Conservation (phyloP, 2,113 vertebrate genomes). For the Salvator merianae region DNA sequence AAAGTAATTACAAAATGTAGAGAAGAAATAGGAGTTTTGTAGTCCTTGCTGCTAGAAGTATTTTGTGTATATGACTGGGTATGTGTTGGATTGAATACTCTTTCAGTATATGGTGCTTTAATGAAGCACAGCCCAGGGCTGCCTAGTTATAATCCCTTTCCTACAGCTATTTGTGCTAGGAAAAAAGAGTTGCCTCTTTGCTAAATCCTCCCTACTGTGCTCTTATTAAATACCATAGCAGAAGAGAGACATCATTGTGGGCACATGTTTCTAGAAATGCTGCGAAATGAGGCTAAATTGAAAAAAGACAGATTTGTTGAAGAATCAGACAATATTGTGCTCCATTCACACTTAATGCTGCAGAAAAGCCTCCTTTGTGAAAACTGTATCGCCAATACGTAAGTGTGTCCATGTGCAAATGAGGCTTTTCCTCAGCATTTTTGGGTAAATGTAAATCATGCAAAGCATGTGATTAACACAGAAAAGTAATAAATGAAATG, state of each 20-base stretch:
- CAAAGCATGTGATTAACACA: too few species aligned
- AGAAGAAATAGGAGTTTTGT: background rate
- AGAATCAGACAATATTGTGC: background rate
- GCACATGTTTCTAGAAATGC: background rate
- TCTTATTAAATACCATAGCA: background rate
- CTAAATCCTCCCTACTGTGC: background rate
- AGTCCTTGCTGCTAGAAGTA: background rate
- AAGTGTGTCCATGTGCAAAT: too few species aligned
- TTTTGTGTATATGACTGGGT: background rate
- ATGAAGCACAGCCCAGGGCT: background rate
- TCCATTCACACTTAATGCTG: too few species aligned
- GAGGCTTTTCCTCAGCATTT: too few species aligned
- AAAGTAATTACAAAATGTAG: background rate
- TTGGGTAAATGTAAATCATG: too few species aligned
- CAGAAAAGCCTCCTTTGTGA: too few species aligned
- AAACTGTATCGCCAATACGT: too few species aligned
- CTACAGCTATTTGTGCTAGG: background rate
- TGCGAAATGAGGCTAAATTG: background rate
- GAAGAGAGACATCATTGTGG: background rate
- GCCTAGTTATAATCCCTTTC: background rate
- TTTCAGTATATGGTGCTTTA: background rate
- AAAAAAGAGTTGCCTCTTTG: background rate
- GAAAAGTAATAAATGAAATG: too few species aligned
- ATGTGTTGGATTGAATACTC: background rate
- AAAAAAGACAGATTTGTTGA: background rate